A percentile compares a stretch with the other conserved stretches of the same genome.
Conservation (phyloP, 1,140 invertebrate genomes). For the Venustaconcha ellipsiformis region DNA sequence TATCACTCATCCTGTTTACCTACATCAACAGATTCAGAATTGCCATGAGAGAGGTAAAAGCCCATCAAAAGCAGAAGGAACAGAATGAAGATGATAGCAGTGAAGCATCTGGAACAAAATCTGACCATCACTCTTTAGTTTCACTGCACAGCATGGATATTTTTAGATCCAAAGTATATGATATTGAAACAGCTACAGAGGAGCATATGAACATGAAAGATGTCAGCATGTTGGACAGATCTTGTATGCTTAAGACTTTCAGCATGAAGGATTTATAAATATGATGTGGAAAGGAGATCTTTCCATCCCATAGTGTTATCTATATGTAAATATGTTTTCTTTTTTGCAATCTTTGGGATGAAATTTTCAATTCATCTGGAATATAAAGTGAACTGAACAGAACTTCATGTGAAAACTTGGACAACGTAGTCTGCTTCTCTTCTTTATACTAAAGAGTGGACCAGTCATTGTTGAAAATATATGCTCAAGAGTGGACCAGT, state of each 20-base stretch:
- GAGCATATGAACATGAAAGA: constrained; percentile 3
- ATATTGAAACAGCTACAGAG: constrained; percentile 11
- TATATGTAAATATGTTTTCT: too few relatives aligned
- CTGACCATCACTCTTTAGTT: constrained; percentile 1
- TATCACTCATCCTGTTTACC: constrained; percentile 18
- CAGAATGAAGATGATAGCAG: neutral
- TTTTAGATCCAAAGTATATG: constrained; percentile 18
- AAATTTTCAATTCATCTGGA: too few relatives aligned
- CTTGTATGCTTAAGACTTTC: constrained; percentile 21
- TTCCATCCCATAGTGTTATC: too few relatives aligned
- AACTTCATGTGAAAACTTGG: too few relatives aligned
- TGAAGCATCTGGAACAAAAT: too few relatives aligned
- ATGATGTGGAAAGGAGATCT: neutral
- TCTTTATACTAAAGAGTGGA: too few relatives aligned
- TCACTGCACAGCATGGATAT: constrained; percentile 17
- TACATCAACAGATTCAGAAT: constrained; percentile 21
- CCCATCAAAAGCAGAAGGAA: constrained; percentile 6
- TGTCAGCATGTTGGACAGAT: constrained; percentile 18
- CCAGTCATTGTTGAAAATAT: too few relatives aligned
- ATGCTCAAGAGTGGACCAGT: too few relatives aligned
- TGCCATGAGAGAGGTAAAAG: constrained; percentile 21
- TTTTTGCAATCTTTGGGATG: too few relatives aligned
- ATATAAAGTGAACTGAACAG: too few relatives aligned
- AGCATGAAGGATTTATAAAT: constrained; percentile 28
- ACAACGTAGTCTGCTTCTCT: too few relatives aligned